Evolutionary conservation across 2,888 invertebrate species (phyloP).

Genomic region (Pinctada fucata): DNA sequence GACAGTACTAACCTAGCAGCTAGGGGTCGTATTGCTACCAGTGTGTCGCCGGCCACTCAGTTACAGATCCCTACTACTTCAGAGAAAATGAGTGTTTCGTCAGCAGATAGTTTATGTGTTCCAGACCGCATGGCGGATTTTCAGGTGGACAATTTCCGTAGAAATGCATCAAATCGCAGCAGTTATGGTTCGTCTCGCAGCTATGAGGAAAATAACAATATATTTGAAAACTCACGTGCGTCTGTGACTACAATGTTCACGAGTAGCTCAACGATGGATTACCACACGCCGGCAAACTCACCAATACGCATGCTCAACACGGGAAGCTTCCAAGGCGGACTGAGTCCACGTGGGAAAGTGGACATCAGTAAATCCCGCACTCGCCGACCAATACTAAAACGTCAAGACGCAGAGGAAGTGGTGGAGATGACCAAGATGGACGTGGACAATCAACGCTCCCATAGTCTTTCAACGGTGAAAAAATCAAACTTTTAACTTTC

Average conservation of each 20-base stretch:
- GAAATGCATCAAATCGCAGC: neutral
- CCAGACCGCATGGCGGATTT: neutral
- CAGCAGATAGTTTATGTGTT: conserved; percentile 17
- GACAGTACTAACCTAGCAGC: conserved; percentile 35
- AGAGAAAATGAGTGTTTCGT: conserved; percentile 17
- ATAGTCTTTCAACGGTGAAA: conserved; percentile 30
- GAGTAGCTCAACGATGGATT: conserved; percentile 3
- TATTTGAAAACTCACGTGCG: neutral
- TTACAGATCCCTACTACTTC: conserved; percentile 28
- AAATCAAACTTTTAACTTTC: conserved; percentile 13
- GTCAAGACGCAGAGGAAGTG: conserved; percentile 54
- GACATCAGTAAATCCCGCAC: conserved; percentile 29
- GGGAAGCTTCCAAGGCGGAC: neutral
- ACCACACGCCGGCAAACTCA: conserved; percentile 1
- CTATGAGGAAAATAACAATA: conserved; percentile 18
- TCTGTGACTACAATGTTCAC: neutral
- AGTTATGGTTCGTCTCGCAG: neutral
- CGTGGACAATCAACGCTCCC: conserved; percentile 24
- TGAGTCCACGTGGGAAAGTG: neutral
- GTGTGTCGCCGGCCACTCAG: conserved; percentile 24
- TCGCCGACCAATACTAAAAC: conserved; percentile 45
- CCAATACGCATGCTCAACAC: neutral
- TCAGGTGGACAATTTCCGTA: neutral
- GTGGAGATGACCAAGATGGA: conserved; percentile 34
- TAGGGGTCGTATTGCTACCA: conserved; percentile 34